These are phyloP conservation scores for Leptoteleia sp. DNA, from an alignment of 1,140 invertebrate genomes.

Conservation along the genomic window DNA sequence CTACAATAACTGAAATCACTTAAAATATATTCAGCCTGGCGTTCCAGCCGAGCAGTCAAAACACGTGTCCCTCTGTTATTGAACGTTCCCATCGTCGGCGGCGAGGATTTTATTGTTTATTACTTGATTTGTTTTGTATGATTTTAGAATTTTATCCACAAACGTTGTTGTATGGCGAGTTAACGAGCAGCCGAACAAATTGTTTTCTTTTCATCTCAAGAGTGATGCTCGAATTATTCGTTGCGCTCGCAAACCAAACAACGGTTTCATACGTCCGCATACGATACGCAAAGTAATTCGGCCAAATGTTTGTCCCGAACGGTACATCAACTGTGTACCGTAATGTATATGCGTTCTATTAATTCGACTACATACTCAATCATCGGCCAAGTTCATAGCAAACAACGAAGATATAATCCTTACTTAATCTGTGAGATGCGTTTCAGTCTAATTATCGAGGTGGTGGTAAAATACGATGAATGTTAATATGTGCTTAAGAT, in stretches of 20 bases:
- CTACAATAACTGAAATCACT: conserved; percentile 20
- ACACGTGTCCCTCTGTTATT: conserved; percentile 10
- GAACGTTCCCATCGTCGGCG: conserved; percentile 1
- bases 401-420: conserved; percentile 46
- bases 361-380: conserved; percentile 45
- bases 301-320: conserved; percentile 49
- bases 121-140: conserved; percentile 41
- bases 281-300: conserved; percentile 48
- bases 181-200: conserved; percentile 43
- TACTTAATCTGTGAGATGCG: conserved; percentile 1
- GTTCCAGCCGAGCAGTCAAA: conserved; percentile 18
- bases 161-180: conserved; percentile 34
- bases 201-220: conserved; percentile 60
- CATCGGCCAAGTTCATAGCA: conserved; percentile 38
- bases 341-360: conserved; percentile 33
- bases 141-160: conserved; percentile 49
- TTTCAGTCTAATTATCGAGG: not conserved
- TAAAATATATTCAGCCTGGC: conserved; percentile 13
- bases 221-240: conserved; percentile 22
- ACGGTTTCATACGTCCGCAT: conserved; percentile 37
- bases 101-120: conserved; percentile 43
- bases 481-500: too few relatives aligned
- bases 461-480: too few relatives aligned
- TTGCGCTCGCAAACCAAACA: conserved; percentile 47
- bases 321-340: conserved; percentile 37